These are phyloP conservation scores for Tridacna gigas DNA, from an alignment of 2,888 invertebrate genomes.

Conservation along the genomic window DNA sequence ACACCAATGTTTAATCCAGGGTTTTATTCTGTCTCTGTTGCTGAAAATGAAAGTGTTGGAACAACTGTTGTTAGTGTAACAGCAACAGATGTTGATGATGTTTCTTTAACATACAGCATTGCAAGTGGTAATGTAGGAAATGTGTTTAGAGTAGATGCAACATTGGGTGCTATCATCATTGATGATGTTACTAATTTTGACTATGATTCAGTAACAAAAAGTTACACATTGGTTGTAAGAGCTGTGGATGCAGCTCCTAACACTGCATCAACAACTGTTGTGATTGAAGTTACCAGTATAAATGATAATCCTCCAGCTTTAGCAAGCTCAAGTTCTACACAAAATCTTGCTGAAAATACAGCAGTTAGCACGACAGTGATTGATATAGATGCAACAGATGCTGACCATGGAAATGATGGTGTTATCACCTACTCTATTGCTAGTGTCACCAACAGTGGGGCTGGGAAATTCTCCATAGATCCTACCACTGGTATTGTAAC, in stretches of 20 bases:
- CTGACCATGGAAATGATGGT: conserved; percentile 70
- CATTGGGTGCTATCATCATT: conserved; percentile 67
- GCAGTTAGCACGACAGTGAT: conserved; percentile 59
- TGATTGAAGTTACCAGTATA: conserved; percentile 63
- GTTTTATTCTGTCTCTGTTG: conserved; percentile 94
- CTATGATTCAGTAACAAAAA: conserved; percentile 69
- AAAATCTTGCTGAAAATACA: conserved; percentile 62
- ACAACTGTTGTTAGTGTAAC: conserved; percentile 53
- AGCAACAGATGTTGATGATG: conserved; percentile 65
- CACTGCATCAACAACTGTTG: conserved; percentile 65
- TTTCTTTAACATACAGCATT: conserved; percentile 48
- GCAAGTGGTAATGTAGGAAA: conserved; percentile 53
- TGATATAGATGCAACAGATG: conserved; percentile 68
- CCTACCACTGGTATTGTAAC: conserved; percentile 68
- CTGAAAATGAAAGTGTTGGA: conserved; percentile 91
- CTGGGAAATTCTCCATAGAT: conserved; percentile 49
- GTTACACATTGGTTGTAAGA: conserved; percentile 83
- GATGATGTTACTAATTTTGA: conserved; percentile 70
- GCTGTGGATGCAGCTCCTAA: conserved; percentile 86
- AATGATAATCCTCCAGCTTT: conserved; percentile 70
- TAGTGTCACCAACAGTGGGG: conserved; percentile 48
- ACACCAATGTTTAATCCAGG: conserved; percentile 96
- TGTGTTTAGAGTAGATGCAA: conserved; percentile 63
- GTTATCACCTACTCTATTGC: conserved; percentile 68
- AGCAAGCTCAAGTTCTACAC: conserved; percentile 41